Base-by-base conservation (phyloP, 2,888 invertebrate genomes). In the Stegophylla sp. region DNA sequence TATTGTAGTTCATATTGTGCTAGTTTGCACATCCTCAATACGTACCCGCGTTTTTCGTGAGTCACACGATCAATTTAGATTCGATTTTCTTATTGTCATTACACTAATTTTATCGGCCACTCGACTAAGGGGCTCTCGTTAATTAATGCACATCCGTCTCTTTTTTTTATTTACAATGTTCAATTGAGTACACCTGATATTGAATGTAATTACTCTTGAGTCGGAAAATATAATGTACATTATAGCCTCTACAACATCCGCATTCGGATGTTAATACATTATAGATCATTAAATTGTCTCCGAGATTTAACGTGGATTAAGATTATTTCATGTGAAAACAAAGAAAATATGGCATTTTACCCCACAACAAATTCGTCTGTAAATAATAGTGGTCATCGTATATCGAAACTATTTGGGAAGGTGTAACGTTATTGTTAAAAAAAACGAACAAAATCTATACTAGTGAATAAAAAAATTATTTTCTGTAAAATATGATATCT, bases 191-290 rank as follows among this genome's bases (percentile, higher is more conserved):
- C 59, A 59, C n/a, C n/a, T n/a, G 20, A 45, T 59, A 73, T 59
- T 73, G 59, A 59, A 59, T 73, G 7, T 43, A 56, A 73, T 73
- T 59, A 59, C 59, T 59, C 43, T 73, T 43, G 13, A 17, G 17
- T 56, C 43, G 43, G n/a, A 45, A 73, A 56, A 41, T 73, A 43
- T 73, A 43, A 26, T 59, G 59, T 73, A 73, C 34, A 20, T 20
- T 72, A 71, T 20, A n/a, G 20, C 34, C 12, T 41, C n/a, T 34
- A 23, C n/a, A 20, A 74, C 61, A 74, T 74, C 73, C 73, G 73
- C 28, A 20, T 74, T 74, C 20, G 20, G 28, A n/a, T 34, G 7
- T 34, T 34, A 34, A 34, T n/a, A 34, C 4, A 5, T 63, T 48
- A 61, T 73, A 43, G 56, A 73, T 59, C 61, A 48, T 28, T 61